Conservation (phyloP, 1,140 invertebrate genomes). For the Cecropterus lyciades region DNA sequence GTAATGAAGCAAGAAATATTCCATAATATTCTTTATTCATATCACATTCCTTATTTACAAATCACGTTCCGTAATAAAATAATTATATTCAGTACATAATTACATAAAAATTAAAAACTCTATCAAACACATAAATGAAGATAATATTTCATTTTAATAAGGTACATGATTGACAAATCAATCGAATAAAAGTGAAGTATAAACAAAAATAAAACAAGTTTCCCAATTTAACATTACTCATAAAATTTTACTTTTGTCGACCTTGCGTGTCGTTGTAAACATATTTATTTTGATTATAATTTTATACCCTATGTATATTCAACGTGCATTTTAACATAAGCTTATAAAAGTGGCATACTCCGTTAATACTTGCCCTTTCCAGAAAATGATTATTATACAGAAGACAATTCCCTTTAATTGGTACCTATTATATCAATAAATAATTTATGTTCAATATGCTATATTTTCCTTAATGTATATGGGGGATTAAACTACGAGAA, state of each 20-base stretch:
- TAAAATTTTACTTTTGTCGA: no score
- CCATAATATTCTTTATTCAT: slow-evolving; percentile 67
- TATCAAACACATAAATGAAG: slow-evolving; percentile 54
- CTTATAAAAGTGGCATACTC: background rate
- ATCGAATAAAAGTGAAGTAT: background rate
- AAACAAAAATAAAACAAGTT: no score
- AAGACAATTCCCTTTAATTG: slow-evolving; percentile 24
- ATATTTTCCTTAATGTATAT: background rate
- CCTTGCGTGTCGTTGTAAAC: no score
- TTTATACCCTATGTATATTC: background rate
- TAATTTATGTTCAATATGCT: slow-evolving; percentile 18
- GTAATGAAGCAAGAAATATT: slow-evolving; percentile 29
- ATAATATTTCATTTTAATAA: slow-evolving; percentile 44
- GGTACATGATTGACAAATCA: background rate
- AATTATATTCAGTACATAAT: slow-evolving; percentile 56
- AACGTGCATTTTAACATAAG: background rate
- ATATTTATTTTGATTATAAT: no score
- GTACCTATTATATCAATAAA: slow-evolving; percentile 21
- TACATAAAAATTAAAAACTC: slow-evolving; percentile 39
- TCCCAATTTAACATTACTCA: no score
- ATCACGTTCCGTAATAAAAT: slow-evolving; percentile 74
- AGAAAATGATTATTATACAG: slow-evolving; percentile 24
- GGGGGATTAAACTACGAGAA: background rate
- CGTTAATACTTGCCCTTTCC: slow-evolving; percentile 8
- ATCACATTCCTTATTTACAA: slow-evolving; percentile 79